Conservation (phyloP, 2,113 vertebrate genomes). For the Parotia lawesii region DNA sequence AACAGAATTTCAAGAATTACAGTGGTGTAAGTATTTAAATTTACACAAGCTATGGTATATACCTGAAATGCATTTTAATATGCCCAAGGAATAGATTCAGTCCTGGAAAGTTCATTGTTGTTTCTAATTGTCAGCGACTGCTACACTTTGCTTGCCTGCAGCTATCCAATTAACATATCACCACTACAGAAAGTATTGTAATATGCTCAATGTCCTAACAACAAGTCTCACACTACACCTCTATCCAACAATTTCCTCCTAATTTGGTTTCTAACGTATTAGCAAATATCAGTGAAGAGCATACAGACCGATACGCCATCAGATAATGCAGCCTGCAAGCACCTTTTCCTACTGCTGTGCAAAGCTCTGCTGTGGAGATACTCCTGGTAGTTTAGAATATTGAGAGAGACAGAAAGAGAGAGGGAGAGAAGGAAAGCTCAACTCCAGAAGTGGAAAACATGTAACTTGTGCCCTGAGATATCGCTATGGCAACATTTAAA, state of each 20-base stretch:
- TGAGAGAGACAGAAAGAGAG: neutral
- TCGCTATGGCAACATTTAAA: constrained; percentile 79
- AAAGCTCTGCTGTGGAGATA: neutral
- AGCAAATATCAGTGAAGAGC: neutral
- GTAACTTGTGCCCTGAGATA: constrained; percentile 67
- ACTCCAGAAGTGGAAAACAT: constrained; percentile 63
- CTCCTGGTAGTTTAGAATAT: neutral
- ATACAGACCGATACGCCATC: neutral
- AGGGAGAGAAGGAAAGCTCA: neutral
- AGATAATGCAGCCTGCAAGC: neutral
- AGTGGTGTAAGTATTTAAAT: neutral
- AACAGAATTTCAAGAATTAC: neutral
- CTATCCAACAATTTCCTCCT: constrained; percentile 3
- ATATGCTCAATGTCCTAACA: constrained; percentile 50
- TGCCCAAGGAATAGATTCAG: constrained; percentile 12
- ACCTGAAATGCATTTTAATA: constrained; percentile 63
- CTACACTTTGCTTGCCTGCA: constrained; percentile 70
- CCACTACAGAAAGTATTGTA: constrained; percentile 64
- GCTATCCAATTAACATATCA: constrained; percentile 74
- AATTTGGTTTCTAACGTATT: constrained; percentile 20
- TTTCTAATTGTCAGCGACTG: constrained; percentile 75
- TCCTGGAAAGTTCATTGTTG: constrained; percentile 63
- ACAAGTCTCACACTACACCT: constrained; percentile 8
- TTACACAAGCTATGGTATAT: constrained; percentile 15
- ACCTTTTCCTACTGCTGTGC: neutral